Evolutionary conservation across 2,797 vertebrate species (phyloP).

Genomic region (Eulemur coronatus): DNA sequence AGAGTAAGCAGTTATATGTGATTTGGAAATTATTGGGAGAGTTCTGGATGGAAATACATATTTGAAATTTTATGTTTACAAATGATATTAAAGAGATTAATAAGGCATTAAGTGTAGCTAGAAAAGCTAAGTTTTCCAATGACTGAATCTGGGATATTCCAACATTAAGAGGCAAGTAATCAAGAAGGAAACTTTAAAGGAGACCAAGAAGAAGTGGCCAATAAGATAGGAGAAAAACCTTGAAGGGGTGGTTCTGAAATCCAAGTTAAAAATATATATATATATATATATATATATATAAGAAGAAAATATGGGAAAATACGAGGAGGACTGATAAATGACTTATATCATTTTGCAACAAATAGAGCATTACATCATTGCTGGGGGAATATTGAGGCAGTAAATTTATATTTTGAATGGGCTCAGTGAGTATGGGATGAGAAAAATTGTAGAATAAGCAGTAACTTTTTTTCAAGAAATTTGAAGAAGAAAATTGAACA

Average conservation of each 20-base stretch:
- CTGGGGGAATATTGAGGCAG: not conserved
- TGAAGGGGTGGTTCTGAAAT: not conserved
- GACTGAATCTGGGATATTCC: not conserved
- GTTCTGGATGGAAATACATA: not conserved
- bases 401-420: not conserved
- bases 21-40: not conserved
- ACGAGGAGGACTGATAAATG: not conserved
- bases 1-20: not conserved
- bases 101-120: not conserved
- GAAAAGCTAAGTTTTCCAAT: not conserved
- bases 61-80: not conserved
- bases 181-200: not conserved
- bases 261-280: not conserved
- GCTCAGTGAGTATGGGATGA: not conserved
- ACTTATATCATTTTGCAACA: not conserved
- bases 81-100: not conserved
- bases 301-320: not conserved
- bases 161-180: not conserved
- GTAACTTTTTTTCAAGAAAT: not conserved
- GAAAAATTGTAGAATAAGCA: not conserved
- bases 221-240: not conserved
- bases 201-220: not conserved
- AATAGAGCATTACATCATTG: not conserved
- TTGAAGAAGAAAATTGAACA: not conserved
- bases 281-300: no score